Percentiles rank a stretch among this genome's conserved stretches.
Evolutionary conservation across 2,888 invertebrate genomes (phyloP).

Genomic region (Omphaloscelis lunosa): DNA sequence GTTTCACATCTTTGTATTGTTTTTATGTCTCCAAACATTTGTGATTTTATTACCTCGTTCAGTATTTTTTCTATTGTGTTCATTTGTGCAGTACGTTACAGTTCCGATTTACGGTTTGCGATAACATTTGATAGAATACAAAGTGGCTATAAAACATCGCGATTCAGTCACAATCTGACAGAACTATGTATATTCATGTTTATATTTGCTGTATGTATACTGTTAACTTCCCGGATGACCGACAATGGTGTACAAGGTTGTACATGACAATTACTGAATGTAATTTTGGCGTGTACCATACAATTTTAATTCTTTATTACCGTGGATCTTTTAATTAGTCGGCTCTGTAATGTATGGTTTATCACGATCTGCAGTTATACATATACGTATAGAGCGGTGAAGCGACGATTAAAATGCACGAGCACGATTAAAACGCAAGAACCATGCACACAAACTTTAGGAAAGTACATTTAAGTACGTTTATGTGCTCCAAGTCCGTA

Average conservation of each 20-base stretch:
- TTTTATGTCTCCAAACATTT: constrained; percentile 4
- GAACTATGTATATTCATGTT: constrained; percentile 36
- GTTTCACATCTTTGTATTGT: constrained; percentile 12
- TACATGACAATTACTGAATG: constrained; percentile 53
- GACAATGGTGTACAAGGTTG: constrained; percentile 69
- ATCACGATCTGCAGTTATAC: constrained; percentile 22
- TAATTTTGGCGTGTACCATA: constrained; percentile 51
- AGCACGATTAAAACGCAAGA: constrained; percentile 1
- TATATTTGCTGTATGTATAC: constrained; percentile 56
- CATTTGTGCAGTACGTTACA: constrained; percentile 55
- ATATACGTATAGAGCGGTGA: background rate
- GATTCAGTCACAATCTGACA: constrained; percentile 44
- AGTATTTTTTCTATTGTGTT: constrained; percentile 54
- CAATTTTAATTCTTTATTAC: constrained; percentile 51
- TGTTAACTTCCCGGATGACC: constrained; percentile 71
- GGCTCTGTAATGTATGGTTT: constrained; percentile 39
- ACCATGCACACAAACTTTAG: background rate
- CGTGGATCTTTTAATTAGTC: constrained; percentile 55
- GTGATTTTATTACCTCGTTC: constrained; percentile 14
- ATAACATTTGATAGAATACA: constrained; percentile 69
- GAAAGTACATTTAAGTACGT: constrained; percentile 4
- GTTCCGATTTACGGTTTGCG: constrained; percentile 66
- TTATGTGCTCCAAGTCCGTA: background rate
- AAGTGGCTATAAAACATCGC: constrained; percentile 62
- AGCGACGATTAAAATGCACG: constrained; percentile 27